These are phyloP conservation scores for Amblyjoppa fuscipennis DNA, from an alignment of 2,888 invertebrate genomes.

Conservation along the genomic window DNA sequence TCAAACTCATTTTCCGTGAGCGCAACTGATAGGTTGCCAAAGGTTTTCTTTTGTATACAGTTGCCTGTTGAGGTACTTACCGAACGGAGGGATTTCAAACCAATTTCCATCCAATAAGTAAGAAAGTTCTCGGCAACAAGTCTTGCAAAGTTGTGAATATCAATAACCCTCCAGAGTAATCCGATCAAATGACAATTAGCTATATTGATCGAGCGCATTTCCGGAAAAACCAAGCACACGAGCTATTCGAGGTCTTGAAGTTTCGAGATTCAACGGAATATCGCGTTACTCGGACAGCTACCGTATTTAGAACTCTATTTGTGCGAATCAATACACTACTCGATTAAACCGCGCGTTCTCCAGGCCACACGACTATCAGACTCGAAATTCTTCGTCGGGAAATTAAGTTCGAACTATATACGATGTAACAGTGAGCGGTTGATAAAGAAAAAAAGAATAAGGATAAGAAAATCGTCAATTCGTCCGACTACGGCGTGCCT, in stretches of 20 bases:
- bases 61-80: too few species aligned
- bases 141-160: neutral
- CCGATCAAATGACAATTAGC: neutral
- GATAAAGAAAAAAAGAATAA: neutral
- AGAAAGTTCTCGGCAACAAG: neutral
- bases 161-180: neutral
- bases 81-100: neutral
- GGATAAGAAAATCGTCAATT: too few species aligned
- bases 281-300: neutral
- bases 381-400: neutral
- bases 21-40: too few species aligned
- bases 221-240: neutral
- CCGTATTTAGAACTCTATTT: neutral
- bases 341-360: neutral
- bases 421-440: neutral
- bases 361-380: neutral
- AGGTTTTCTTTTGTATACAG: too few species aligned
- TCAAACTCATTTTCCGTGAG: too few species aligned
- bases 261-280: neutral
- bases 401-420: neutral
- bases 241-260: neutral
- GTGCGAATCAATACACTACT: neutral
- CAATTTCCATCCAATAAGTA: constrained; percentile 1
- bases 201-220: neutral
- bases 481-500: neutral